These are phyloP conservation scores for Acleris laterana DNA, from an alignment of 2,888 invertebrate genomes.

Conservation along the genomic window DNA sequence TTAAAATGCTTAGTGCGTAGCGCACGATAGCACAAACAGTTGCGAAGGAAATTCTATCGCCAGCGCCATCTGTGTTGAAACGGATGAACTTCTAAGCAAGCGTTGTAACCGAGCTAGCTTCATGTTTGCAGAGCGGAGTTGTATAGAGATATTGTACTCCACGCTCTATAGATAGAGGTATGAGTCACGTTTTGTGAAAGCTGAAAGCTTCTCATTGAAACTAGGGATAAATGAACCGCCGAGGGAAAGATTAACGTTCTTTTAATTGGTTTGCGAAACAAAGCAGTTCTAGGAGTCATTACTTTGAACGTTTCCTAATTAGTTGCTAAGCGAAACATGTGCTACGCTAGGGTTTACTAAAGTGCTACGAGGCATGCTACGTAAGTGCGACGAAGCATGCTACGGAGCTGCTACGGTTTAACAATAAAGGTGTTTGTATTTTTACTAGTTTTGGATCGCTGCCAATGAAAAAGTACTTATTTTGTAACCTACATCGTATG, in stretches of 20 bases:
- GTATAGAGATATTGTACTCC: constrained; percentile 33
- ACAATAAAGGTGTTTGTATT: constrained; percentile 2
- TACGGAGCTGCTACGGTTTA: constrained; percentile 15
- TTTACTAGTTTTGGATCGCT: constrained; percentile 1
- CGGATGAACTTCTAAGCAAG: constrained; percentile 15
- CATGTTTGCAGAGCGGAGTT: constrained; percentile 23
- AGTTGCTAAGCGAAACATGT: constrained; percentile 6
- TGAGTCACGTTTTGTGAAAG: constrained; percentile 27
- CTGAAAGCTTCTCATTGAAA: constrained; percentile 19
- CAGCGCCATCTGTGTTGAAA: constrained; percentile 28
- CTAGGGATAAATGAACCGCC: constrained; percentile 24
- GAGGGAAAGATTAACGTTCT: constrained; percentile 25
- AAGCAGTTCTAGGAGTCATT: constrained; percentile 11
- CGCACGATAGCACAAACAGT: background rate
- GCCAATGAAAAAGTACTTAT: background rate
- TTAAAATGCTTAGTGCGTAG: no score
- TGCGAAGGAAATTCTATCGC: background rate
- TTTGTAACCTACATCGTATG: no score
- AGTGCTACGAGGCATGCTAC: constrained; percentile 27
- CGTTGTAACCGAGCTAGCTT: constrained; percentile 13
- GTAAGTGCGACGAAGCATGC: constrained; percentile 24
- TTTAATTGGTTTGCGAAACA: constrained; percentile 26
- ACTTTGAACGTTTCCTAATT: constrained; percentile 15
- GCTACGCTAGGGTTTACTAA: constrained; percentile 10
- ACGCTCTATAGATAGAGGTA: constrained; percentile 36